phyloP scores from a whole-genome alignment of 2,888 invertebrate species.

The Hirtodrosophila cameraria region DNA sequence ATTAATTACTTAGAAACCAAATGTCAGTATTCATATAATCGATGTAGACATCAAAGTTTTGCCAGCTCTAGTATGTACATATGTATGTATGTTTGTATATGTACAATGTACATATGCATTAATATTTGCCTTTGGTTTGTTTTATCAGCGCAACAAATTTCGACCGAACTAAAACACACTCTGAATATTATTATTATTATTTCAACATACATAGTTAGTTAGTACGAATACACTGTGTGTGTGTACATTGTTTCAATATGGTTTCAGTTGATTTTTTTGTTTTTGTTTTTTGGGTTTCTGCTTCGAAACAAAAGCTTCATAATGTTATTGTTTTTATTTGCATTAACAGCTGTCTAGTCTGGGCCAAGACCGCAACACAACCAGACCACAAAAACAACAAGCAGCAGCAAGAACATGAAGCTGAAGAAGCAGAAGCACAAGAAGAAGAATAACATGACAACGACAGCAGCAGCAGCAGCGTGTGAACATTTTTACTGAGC shows the following conservation, averaged over 20 bases:
- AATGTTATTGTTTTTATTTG: slow-evolving; percentile 24
- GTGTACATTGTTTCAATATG: slow-evolving; percentile 15
- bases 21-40: too few relatives aligned
- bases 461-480: slow-evolving; percentile 54
- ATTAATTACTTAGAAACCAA: too few relatives aligned
- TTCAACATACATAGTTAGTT: slow-evolving; percentile 28
- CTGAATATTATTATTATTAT: slow-evolving; percentile 46
- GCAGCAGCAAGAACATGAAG: slow-evolving; percentile 5
- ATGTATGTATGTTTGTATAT: not conserved
- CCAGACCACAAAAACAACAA: slow-evolving; percentile 8
- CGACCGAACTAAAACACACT: slow-evolving; percentile 42
- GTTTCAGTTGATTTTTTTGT: slow-evolving; percentile 2
- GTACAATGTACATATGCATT: slow-evolving; percentile 7
- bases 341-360: slow-evolving; percentile 38
- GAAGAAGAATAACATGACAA: slow-evolving; percentile 17
- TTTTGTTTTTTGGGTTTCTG: slow-evolving; percentile 1
- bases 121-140: slow-evolving; percentile 35
- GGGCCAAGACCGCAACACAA: slow-evolving; percentile 25
- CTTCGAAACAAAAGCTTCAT: slow-evolving; percentile 6
- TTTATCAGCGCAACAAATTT: slow-evolving; percentile 64
- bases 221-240: not conserved
- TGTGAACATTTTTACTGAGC: slow-evolving; percentile 58
- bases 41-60: too few relatives aligned
- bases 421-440: slow-evolving; percentile 1
- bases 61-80: too few relatives aligned